phyloP scores from a whole-genome alignment of 2,888 invertebrate genomes.

The Dryomyza anilis region DNA sequence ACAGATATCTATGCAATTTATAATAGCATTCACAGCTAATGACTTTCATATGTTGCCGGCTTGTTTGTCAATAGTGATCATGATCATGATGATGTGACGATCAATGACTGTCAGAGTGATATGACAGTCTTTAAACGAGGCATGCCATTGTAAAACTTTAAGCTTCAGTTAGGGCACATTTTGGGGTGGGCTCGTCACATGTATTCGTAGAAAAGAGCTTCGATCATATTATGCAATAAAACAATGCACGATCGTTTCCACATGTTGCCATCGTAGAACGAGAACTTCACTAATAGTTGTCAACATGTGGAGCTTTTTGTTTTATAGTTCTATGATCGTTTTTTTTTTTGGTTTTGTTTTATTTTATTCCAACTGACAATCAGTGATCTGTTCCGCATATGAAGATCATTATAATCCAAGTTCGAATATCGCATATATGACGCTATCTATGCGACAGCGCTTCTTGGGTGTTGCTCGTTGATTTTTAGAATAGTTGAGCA shows the following conservation, averaged over 20 bases:
- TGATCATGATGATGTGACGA: too few relatives aligned
- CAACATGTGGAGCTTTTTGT: not conserved
- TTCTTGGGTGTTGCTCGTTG: not conserved
- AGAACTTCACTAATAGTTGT: not conserved
- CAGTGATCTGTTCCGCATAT: constrained; percentile 18
- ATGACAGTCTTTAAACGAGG: too few relatives aligned
- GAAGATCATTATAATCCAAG: constrained; percentile 24
- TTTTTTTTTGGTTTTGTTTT: not conserved
- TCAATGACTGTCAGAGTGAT: too few relatives aligned
- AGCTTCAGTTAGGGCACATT: too few relatives aligned
- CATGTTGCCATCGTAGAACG: not conserved
- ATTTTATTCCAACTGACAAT: not conserved
- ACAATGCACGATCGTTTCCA: constrained; percentile 2
- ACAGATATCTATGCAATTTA: not conserved
- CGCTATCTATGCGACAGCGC: constrained; percentile 9
- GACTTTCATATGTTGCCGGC: constrained; percentile 22
- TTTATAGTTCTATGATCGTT: not conserved
- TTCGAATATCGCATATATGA: constrained; percentile 16
- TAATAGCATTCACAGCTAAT: constrained; percentile 21
- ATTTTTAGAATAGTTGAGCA: constrained; percentile 30
- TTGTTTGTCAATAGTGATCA: too few relatives aligned
- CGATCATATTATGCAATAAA: not conserved
- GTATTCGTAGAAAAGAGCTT: constrained; percentile 1
- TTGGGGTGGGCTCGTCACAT: too few relatives aligned
- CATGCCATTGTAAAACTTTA: too few relatives aligned